Base-by-base conservation (phyloP, 2,797 vertebrate genomes). In the Manis pentadactyla region DNA sequence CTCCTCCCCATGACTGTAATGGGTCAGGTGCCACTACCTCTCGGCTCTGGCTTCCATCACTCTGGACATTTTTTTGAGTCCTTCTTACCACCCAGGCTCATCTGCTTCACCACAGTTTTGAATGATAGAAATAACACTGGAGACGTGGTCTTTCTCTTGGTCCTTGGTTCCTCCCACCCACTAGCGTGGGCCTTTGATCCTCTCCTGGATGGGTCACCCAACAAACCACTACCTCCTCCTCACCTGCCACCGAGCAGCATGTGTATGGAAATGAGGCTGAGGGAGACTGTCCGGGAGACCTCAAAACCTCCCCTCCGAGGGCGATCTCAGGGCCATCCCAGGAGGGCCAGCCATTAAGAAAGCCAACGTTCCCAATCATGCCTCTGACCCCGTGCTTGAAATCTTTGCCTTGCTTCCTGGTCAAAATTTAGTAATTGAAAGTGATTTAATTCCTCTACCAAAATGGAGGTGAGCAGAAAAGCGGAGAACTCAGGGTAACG, bases 281-380 rank as follows among this genome's bases (percentile, higher is more conserved):
- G 37, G 68, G 2, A 27, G 3, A 71, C 13, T 25, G 25, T 23
- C 57, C 57, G 14, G 3, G 49, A 49, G 21, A 64, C 51, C 39
- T 53, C 71, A 84, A 71, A 64, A 57, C 29, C 63, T 64, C 14
- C 49, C 34, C 57, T 77, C 31, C 31, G 18, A 90, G 68, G 57
- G 9, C 31, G 27, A 88, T 23, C 71, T 55, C 27, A 21, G 39
- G 51, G n/a, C 1, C 17, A 51, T 37, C 59, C 29, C 55, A 68
- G 51, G 59, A 74, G n/a, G 34, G 46, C 7, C 29, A 63, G 25
- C 42, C 66, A 69, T 53, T 46, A 64, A 31, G 59, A 86, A 68
- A 83, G 14, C 14, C 75, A 37, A 0, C 0, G 0, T 64, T n/a
- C 57, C 61, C 27, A 61, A 5, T 34, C 14, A 19, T 3, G 23